Evolutionary conservation across 2,888 invertebrate genomes (phyloP).

Genomic region (Tupiocoris notatus): DNA sequence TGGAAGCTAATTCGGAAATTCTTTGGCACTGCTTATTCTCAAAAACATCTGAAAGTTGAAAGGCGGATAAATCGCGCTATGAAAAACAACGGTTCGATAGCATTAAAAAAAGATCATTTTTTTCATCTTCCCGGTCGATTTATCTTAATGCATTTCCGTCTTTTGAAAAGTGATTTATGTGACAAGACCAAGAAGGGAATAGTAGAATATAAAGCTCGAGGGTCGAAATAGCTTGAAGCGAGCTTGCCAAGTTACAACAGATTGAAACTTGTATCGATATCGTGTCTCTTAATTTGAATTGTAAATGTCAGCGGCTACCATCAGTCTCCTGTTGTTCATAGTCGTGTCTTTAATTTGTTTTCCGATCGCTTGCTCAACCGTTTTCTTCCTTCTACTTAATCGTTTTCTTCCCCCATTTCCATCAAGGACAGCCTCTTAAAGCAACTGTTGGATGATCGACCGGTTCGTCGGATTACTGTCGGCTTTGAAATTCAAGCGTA

Average conservation of each 20-base stretch:
- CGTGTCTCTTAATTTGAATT: constrained; percentile 29
- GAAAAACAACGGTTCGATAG: too few relatives aligned
- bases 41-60: too few relatives aligned
- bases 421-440: neutral
- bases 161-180: constrained; percentile 38
- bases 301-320: constrained; percentile 27
- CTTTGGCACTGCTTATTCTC: too few relatives aligned
- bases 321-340: constrained; percentile 35
- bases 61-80: too few relatives aligned
- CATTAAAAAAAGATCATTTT: constrained; percentile 4
- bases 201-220: neutral
- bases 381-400: neutral
- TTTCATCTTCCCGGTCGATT: constrained; percentile 37
- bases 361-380: neutral
- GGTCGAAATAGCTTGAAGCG: neutral
- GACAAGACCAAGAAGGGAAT: constrained; percentile 21
- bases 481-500: too few relatives aligned
- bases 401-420: neutral
- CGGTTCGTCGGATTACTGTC: too few relatives aligned
- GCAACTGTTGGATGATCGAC: too few relatives aligned
- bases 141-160: constrained; percentile 39
- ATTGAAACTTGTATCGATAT: constrained; percentile 42
- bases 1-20: too few relatives aligned
- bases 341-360: constrained; percentile 34
- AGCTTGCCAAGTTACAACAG: constrained; percentile 31